phyloP scores from a whole-genome alignment of 1,140 invertebrate genomes.

The Drosophila bifasciata region DNA sequence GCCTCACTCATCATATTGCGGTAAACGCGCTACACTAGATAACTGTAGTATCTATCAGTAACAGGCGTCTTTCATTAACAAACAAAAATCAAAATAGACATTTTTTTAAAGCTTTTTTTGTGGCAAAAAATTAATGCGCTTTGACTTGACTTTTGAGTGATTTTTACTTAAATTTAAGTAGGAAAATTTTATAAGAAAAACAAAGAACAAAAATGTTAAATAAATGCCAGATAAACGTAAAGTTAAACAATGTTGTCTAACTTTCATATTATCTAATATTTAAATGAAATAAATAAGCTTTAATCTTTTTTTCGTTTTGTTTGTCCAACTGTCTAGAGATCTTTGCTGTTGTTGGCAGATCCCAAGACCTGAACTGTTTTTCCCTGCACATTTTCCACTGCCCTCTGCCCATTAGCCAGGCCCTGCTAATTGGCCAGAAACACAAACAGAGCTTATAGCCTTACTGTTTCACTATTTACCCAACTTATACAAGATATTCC shows the following conservation, averaged over 20 bases:
- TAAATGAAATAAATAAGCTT: slow-evolving; percentile 26
- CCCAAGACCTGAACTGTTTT: slow-evolving; percentile 5
- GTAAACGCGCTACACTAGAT: slow-evolving; percentile 49
- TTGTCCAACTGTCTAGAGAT: not conserved
- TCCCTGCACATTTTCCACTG: slow-evolving; percentile 22
- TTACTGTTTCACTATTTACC: slow-evolving; percentile 26
- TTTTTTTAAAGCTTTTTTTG: slow-evolving; percentile 13
- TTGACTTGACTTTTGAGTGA: slow-evolving; percentile 18
- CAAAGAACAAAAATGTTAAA: not conserved
- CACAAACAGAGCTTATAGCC: slow-evolving; percentile 30
- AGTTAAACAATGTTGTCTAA: slow-evolving; percentile 6
- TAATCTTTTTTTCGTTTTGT: slow-evolving; percentile 19
- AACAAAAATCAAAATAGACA: slow-evolving; percentile 41
- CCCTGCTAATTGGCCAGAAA: slow-evolving; percentile 43
- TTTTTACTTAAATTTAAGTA: not conserved
- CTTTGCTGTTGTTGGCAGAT: slow-evolving; percentile 17
- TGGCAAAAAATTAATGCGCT: slow-evolving; percentile 19
- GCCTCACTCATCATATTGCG: slow-evolving; percentile 79
- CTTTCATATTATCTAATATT: slow-evolving; percentile 42
- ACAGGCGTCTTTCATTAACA: slow-evolving; percentile 25
- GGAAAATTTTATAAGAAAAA: not conserved
- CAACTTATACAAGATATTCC: slow-evolving; percentile 40
- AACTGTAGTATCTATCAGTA: no score
- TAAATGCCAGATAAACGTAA: slow-evolving; percentile 14
- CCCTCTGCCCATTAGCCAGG: slow-evolving; percentile 10